phyloP scores from a whole-genome alignment of 2,113 vertebrate species.

The Podarcis raffonei region DNA sequence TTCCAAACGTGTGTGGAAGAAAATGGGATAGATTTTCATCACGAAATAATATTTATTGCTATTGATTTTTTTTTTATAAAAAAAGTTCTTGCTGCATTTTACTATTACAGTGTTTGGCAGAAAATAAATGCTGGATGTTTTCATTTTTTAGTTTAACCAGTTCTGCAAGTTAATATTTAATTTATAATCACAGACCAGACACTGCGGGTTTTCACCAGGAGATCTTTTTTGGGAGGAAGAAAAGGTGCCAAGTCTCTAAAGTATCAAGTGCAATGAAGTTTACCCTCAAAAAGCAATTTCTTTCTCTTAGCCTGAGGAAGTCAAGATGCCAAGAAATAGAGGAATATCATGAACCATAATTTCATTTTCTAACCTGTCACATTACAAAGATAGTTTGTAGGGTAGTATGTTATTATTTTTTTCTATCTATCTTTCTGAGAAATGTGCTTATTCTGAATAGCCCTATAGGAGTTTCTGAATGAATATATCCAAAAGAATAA shows the following conservation, averaged over 20 bases:
- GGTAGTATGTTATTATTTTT: not conserved
- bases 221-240: constrained; percentile 43
- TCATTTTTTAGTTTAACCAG: not conserved
- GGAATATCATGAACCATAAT: constrained; percentile 62
- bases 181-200: constrained; percentile 56
- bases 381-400: constrained; percentile 48
- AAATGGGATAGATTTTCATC: not conserved
- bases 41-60: not conserved
- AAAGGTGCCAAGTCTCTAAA: constrained; percentile 49
- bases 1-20: too few species aligned
- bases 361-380: constrained; percentile 58
- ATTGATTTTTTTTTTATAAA: not conserved
- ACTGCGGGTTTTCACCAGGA: constrained; percentile 46
- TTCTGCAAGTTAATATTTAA: not conserved
- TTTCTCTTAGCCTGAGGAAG: constrained; percentile 58
- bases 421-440: not conserved
- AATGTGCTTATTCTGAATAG: constrained; percentile 47
- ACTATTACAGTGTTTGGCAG: not conserved
- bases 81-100: not conserved
- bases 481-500: constrained; percentile 38
- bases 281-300: constrained; percentile 60
- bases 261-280: constrained; percentile 58
- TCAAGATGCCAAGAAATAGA: constrained; percentile 60
- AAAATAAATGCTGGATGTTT: not conserved
- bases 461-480: constrained; percentile 8